Evolutionary conservation across 2,888 invertebrate genomes (phyloP).

Genomic region (Andrena marginata): DNA sequence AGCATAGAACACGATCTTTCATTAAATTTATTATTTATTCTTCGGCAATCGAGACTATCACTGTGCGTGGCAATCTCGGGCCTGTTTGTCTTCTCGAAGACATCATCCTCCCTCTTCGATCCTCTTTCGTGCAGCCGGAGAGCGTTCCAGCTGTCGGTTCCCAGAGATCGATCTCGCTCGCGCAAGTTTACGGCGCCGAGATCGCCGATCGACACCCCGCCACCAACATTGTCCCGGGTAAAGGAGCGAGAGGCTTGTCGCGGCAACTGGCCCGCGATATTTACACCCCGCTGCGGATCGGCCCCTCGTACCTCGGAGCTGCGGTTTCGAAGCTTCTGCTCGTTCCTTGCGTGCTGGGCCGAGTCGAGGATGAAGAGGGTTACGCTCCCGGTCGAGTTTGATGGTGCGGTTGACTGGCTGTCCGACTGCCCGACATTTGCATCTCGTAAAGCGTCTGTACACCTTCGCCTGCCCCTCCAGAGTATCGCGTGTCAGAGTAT

Average conservation of each 20-base stretch:
- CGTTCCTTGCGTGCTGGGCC: not conserved
- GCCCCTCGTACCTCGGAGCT: constrained; percentile 44
- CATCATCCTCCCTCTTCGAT: not conserved
- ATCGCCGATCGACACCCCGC: constrained; percentile 26
- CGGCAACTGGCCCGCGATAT: constrained; percentile 21
- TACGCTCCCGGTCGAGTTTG: constrained; percentile 26
- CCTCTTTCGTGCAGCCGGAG: too few species aligned
- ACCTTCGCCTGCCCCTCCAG: constrained; percentile 19
- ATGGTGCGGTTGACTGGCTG: constrained; percentile 58
- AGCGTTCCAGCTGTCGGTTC: not conserved
- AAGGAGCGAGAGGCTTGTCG: constrained; percentile 1
- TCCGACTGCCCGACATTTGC: constrained; percentile 74
- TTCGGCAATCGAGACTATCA: not conserved
- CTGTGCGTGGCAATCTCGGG: not conserved
- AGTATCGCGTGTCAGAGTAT: constrained; percentile 51
- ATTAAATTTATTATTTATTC: not conserved
- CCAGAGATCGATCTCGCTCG: constrained; percentile 16
- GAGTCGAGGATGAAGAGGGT: constrained; percentile 40
- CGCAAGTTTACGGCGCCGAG: constrained; percentile 19
- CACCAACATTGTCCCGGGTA: not conserved
- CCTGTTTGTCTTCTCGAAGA: not conserved
- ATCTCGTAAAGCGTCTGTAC: constrained; percentile 62
- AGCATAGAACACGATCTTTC: too few species aligned
- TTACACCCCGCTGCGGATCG: constrained; percentile 45
- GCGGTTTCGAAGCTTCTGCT: constrained; percentile 47